These are phyloP conservation scores for Bombyx mandarina DNA, from an alignment of 1,140 invertebrate species.

Conservation along the genomic window DNA sequence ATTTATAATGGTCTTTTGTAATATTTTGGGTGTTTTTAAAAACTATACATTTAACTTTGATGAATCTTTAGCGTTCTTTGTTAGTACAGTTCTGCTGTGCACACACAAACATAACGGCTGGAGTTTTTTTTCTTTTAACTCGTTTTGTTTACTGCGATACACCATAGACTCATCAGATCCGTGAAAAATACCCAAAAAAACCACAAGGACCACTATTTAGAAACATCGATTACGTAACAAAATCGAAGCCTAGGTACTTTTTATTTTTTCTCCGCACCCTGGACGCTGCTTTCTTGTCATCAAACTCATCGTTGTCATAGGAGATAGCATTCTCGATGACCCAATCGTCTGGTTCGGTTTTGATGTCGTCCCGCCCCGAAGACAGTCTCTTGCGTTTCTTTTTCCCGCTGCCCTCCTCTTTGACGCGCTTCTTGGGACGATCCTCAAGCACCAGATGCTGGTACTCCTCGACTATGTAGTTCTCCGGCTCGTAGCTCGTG, in stretches of 20 bases:
- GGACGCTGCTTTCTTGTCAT: conserved; percentile 42
- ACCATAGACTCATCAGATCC: too few species aligned
- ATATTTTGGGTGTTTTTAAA: too few species aligned
- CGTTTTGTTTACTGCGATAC: too few species aligned
- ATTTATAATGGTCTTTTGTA: too few species aligned
- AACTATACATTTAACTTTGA: too few species aligned
- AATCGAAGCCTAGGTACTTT: conserved; percentile 57
- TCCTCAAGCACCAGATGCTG: conserved; percentile 49
- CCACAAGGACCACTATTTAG: too few species aligned
- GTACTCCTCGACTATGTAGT: conserved; percentile 53
- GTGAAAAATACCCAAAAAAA: too few species aligned
- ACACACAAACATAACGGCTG: too few species aligned
- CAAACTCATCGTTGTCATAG: conserved; percentile 50
- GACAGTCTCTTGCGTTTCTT: conserved; percentile 31
- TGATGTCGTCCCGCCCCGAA: conserved; percentile 7
- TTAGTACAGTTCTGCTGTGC: too few species aligned
- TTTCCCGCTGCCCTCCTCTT: conserved; percentile 25
- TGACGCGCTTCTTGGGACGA: conserved; percentile 35
- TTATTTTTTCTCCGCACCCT: conserved; percentile 61
- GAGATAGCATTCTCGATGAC: conserved; percentile 40
- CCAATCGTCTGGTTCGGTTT: conserved; percentile 43
- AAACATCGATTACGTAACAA: conserved; percentile 38
- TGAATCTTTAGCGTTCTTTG: too few species aligned
- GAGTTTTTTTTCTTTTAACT: too few species aligned
- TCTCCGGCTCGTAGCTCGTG: conserved; percentile 53